Conservation (phyloP, 2,797 vertebrate genomes). For the Orientallactaga sibirica region DNA sequence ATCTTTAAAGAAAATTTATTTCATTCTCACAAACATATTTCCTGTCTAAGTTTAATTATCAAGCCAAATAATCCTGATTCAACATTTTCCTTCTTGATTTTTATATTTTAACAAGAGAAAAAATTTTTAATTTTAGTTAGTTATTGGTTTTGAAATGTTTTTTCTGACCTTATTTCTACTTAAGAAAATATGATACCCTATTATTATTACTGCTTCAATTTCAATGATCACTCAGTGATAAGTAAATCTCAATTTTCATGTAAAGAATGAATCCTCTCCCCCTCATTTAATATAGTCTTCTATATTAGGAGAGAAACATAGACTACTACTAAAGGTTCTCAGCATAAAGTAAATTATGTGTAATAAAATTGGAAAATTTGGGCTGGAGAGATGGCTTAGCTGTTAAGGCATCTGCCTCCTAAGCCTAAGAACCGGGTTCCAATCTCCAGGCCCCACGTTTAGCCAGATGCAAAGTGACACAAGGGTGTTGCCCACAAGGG, state of each 20-base stretch:
- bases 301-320: neutral
- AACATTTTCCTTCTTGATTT: neutral
- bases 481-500: no score
- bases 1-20: neutral
- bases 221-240: neutral
- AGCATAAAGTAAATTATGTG: neutral
- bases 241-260: neutral
- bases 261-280: neutral
- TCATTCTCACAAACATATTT: neutral
- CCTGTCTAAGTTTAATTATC: neutral
- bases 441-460: no score
- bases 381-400: no score
- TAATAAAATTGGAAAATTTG: neutral
- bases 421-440: no score
- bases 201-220: neutral
- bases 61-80: neutral
- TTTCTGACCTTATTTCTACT: neutral
- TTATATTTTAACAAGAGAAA: neutral
- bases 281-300: neutral
- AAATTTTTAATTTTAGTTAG: neutral
- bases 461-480: no score
- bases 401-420: no score
- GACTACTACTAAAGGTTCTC: neutral
- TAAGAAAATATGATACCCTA: neutral
- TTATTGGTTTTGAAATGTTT: neutral